Evolutionary conservation across 2,888 invertebrate genomes (phyloP), one percentile per base, ranked within the genome.

Genomic region (Agrochola lychnidis): DNA sequence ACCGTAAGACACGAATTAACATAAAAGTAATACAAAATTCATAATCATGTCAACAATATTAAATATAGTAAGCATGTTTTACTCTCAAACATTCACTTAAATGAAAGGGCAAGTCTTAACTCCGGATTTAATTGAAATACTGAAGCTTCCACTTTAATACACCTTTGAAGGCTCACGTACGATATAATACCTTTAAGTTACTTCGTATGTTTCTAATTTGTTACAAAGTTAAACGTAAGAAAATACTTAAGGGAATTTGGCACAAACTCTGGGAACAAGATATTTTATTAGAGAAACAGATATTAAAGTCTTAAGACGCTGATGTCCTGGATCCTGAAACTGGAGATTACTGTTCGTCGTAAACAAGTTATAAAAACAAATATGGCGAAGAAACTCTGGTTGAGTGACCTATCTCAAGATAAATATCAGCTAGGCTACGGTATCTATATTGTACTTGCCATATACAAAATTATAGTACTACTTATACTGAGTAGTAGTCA

Each of bases 111-210:
- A 76, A 81, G 53, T 74, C 64, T 53, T 56, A 75, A 77, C 66
- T 75, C 51, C 25, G 7, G 51, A 36, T 48, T 61, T 70, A 59
- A 71, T 71, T 61, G 70, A 67, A 69, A 76, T 69, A 80, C 53
- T 78, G 62, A 64, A 66, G 42, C 73, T 73, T 67, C 70, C 64
- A 78, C 66, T 70, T 79, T 77, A 75, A 83, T 74, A 79, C 63
- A 79, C 59, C 56, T 82, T 76, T 25, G 70, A 70, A 80, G 68
- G 68, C 67, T 57, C 70, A 72, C 73, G 73, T 75, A 75, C 78
- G 80, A 76, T 72, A 72, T 78, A 71, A 78, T 78, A 73, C 70
- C 53, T 87, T 74, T 63, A 74, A 79, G 72, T 79, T 73, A 79
- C 63, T 30, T 76, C 40, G n/a, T 62, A 61, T 62, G 63, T 75